A percentile compares a stretch with the other conserved stretches of the same genome.
phyloP scores from a whole-genome alignment of 1,140 invertebrate genomes.

The Rhopalosiphum maidis region DNA sequence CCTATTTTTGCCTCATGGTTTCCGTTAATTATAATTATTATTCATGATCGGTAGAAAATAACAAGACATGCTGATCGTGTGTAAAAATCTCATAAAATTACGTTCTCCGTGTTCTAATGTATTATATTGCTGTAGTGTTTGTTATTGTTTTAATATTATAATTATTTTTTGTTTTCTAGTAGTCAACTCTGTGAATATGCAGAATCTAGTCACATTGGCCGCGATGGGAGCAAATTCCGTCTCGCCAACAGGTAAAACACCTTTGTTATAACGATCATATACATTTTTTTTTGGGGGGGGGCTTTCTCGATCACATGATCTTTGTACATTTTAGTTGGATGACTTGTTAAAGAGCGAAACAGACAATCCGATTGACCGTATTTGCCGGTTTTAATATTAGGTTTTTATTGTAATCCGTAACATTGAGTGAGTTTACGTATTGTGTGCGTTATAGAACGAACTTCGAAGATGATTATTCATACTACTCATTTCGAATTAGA shows the following conservation, averaged over 20 bases:
- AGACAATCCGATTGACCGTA: not conserved
- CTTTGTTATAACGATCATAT: not conserved
- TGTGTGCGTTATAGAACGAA: not conserved
- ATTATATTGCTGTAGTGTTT: not conserved
- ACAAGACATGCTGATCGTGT: not conserved
- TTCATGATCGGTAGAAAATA: not conserved
- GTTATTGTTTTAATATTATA: not conserved
- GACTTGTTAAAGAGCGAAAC: not conserved
- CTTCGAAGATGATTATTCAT: not conserved
- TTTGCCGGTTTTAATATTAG: not conserved
- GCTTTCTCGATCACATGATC: not conserved
- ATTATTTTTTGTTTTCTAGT: constrained; percentile 61
- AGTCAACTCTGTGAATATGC: constrained; percentile 80
- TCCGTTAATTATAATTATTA: constrained; percentile 5
- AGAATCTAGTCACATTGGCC: constrained; percentile 87
- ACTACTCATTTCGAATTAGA: not conserved
- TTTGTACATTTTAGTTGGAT: not conserved
- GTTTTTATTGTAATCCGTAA: not conserved
- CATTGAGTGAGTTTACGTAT: not conserved
- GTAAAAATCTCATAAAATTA: not conserved
- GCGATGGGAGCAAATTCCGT: constrained; percentile 72
- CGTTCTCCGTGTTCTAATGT: not conserved
- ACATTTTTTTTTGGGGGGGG: not conserved
- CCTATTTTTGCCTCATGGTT: not conserved
- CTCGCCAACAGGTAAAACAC: constrained; percentile 67